Evolutionary conservation across 2,888 invertebrate species (phyloP).

Genomic region (Poecilus cupreus): DNA sequence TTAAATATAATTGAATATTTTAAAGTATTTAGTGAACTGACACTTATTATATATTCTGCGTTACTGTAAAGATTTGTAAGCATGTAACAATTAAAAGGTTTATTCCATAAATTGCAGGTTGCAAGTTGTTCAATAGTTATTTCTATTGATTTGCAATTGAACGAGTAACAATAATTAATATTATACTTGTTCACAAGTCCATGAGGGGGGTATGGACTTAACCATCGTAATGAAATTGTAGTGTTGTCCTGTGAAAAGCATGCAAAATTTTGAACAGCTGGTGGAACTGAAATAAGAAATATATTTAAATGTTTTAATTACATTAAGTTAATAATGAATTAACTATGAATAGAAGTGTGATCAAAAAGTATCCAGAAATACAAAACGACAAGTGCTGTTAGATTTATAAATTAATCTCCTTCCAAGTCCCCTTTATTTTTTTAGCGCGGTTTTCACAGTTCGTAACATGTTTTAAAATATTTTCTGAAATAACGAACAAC

Average conservation of each 20-base stretch:
- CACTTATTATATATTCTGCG: neutral
- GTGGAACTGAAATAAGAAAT: conserved; percentile 27
- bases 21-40: neutral
- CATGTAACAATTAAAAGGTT: conserved; percentile 5
- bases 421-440: too few relatives aligned
- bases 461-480: too few relatives aligned
- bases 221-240: conserved; percentile 51
- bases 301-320: too few relatives aligned
- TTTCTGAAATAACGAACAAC: too few relatives aligned
- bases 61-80: neutral
- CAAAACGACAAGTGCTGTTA: too few relatives aligned
- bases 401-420: too few relatives aligned
- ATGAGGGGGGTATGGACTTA: conserved; percentile 54
- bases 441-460: too few relatives aligned
- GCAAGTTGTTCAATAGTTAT: neutral
- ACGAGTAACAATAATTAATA: neutral
- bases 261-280: conserved; percentile 37
- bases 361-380: too few relatives aligned
- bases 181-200: conserved; percentile 39
- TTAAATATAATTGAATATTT: too few relatives aligned
- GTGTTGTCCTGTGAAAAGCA: conserved; percentile 29
- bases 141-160: neutral
- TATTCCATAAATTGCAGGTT: conserved; percentile 30
- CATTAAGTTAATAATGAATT: too few relatives aligned
- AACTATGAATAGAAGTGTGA: too few relatives aligned